Conservation (phyloP, 23 tunicate species). For the Trididemnum miniatum region DNA sequence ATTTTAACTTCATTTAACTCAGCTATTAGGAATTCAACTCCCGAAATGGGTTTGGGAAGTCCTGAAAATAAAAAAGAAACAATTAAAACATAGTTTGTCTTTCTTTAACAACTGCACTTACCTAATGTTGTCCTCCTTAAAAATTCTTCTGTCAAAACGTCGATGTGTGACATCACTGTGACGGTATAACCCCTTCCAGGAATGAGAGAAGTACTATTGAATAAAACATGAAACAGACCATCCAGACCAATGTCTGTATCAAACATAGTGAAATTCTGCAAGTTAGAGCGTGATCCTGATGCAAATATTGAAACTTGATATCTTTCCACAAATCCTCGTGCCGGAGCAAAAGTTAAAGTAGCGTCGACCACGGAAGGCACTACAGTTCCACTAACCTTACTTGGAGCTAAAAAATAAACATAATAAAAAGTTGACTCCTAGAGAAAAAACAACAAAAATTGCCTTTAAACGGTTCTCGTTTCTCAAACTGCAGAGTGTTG, state of each 20-base stretch:
- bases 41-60: not conserved
- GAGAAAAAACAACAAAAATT: no score
- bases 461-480: no score
- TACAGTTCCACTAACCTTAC: no score
- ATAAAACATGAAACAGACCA: not conserved
- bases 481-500: no score
- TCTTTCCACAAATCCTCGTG: conserved; percentile 32
- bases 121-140: not conserved
- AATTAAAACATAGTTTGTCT: no score
- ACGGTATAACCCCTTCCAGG: conserved; percentile 7
- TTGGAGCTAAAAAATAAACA: no score
- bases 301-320: conserved; percentile 5
- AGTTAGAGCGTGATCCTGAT: not conserved
- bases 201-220: not conserved
- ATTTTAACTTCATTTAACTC: not conserved
- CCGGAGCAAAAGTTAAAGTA: conserved; percentile 32
- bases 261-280: not conserved
- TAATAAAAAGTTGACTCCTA: no score
- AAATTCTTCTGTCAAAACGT: no score
- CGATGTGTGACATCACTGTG: not conserved
- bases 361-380: conserved; percentile 11
- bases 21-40: not conserved
- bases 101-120: not conserved
- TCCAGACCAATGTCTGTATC: not conserved
- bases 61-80: not conserved